Percentiles rank a stretch among this genome's conserved stretches.
Evolutionary conservation across 2,888 invertebrate genomes (phyloP).

Genomic region (Drosophila quinaria): DNA sequence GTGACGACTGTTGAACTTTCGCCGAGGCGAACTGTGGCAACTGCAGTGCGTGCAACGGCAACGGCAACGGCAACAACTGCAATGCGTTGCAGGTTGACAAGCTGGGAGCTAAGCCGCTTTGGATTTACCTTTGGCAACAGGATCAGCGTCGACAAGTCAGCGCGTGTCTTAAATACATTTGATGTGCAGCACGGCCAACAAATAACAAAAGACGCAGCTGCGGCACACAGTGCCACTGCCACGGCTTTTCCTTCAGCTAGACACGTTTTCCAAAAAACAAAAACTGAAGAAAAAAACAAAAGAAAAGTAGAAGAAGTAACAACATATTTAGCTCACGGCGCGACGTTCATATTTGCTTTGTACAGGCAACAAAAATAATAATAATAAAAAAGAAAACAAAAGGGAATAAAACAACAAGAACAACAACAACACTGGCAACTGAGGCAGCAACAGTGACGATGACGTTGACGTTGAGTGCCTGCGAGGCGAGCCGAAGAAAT

Average conservation of each 20-base stretch:
- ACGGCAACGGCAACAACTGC: slow-evolving; percentile 6
- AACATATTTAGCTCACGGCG: slow-evolving; percentile 78
- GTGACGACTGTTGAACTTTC: slow-evolving; percentile 77
- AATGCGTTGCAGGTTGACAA: slow-evolving; percentile 8
- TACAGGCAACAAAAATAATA: slow-evolving; percentile 72
- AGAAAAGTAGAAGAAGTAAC: slow-evolving; percentile 58
- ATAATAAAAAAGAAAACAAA: slow-evolving; percentile 41
- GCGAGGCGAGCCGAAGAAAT: slow-evolving; percentile 67
- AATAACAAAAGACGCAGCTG: slow-evolving; percentile 46
- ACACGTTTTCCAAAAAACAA: slow-evolving; percentile 40
- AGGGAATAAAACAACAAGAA: slow-evolving; percentile 40
- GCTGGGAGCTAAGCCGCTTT: slow-evolving; percentile 67
- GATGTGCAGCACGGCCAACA: slow-evolving; percentile 35
- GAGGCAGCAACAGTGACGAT: slow-evolving; percentile 42
- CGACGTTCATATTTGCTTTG: slow-evolving; percentile 76
- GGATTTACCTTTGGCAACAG: slow-evolving; percentile 68
- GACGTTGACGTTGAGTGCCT: slow-evolving; percentile 68
- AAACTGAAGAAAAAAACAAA: slow-evolving; percentile 14
- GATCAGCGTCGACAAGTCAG: slow-evolving; percentile 67
- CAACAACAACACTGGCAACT: slow-evolving; percentile 21
- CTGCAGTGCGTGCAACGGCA: slow-evolving; percentile 14
- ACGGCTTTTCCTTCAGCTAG: slow-evolving; percentile 38
- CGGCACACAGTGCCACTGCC: slow-evolving; percentile 13
- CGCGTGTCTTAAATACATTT: slow-evolving; percentile 64
- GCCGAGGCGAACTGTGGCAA: slow-evolving; percentile 28